These are phyloP conservation scores for Napeogenes sylphis DNA, from an alignment of 2,888 invertebrate genomes.

Conservation along the genomic window DNA sequence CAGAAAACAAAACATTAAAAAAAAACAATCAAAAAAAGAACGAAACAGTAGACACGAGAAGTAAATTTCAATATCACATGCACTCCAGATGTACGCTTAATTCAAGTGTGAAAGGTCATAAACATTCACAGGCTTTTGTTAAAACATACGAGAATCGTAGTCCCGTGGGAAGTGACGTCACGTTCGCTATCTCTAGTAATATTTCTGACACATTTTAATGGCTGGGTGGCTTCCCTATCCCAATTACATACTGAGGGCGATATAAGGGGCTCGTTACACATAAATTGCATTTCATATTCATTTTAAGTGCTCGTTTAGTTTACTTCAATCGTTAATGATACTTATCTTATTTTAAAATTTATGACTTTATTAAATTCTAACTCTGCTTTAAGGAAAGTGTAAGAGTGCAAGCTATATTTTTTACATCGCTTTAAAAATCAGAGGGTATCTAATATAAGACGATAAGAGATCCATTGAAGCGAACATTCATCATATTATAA, in stretches of 20 bases:
- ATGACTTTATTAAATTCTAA: too few species aligned
- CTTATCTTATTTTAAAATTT: not conserved
- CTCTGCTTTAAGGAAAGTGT: too few species aligned
- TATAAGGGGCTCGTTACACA: constrained; percentile 26
- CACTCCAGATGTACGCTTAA: constrained; percentile 12
- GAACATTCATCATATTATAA: not conserved
- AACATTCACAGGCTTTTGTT: constrained; percentile 11
- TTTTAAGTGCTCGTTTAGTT: constrained; percentile 26
- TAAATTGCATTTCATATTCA: constrained; percentile 32
- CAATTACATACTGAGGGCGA: constrained; percentile 30
- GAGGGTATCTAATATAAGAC: constrained; percentile 5
- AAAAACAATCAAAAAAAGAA: not conserved
- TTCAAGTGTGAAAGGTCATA: constrained; percentile 10
- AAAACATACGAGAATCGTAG: constrained; percentile 9
- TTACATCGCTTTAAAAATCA: constrained; percentile 12
- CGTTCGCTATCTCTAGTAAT: constrained; percentile 19
- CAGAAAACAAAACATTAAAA: too few species aligned
- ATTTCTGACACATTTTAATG: constrained; percentile 30
- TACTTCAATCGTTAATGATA: not conserved
- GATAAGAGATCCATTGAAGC: not conserved
- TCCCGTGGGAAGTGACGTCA: constrained; percentile 24
- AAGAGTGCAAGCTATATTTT: too few species aligned
- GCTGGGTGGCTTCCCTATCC: constrained; percentile 26
- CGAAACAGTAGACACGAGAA: constrained; percentile 1
- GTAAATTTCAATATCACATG: constrained; percentile 10